Evolutionary conservation across 2,113 vertebrate species (phyloP).

Genomic region (Alligator mississippiensis): DNA sequence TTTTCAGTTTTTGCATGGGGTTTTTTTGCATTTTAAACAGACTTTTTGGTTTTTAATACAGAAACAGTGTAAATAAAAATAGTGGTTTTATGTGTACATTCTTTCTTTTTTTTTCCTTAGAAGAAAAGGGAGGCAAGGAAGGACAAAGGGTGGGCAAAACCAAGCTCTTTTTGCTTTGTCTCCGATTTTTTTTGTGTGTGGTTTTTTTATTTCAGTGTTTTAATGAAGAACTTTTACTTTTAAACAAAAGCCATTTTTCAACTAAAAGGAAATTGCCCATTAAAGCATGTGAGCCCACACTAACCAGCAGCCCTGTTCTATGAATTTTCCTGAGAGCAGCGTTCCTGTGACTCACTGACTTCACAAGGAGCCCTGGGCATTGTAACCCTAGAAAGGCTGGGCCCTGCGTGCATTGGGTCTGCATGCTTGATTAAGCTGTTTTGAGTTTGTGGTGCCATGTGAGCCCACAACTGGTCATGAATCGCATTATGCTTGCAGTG

Average conservation of each 20-base stretch:
- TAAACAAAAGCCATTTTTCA: background rate
- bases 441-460: background rate
- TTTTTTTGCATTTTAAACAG: no score
- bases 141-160: background rate
- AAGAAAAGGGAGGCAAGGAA: background rate
- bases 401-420: background rate
- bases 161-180: background rate
- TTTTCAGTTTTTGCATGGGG: no score
- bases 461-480: rapidly evolving
- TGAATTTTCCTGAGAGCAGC: background rate
- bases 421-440: background rate
- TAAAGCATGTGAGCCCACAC: background rate
- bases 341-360: rapidly evolving
- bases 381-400: background rate
- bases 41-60: no score
- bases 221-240: background rate
- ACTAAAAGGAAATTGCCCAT: background rate
- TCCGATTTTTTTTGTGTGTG: no score
- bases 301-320: background rate
- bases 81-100: background rate
- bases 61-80: background rate
- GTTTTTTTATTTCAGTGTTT: background rate
- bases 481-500: background rate
- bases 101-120: background rate
- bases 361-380: background rate